Conservation (phyloP, 2,797 vertebrate genomes). For the Denticeps clupeoides region DNA sequence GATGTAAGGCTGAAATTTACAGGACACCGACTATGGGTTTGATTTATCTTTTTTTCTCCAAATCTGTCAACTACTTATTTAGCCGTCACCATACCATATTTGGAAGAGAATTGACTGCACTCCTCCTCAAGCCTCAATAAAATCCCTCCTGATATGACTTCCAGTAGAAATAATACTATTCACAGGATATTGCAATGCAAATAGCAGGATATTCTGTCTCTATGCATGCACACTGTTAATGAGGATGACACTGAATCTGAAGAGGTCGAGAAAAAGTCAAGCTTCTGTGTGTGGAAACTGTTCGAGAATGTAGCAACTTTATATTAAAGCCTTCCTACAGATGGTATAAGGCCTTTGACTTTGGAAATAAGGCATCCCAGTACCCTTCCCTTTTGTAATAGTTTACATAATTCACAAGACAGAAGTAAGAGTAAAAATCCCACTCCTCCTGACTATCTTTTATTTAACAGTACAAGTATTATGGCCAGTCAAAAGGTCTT, state of each 20-base stretch:
- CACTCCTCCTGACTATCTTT: slow-evolving; percentile 30
- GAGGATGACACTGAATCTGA: background rate
- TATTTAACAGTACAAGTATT: slow-evolving; percentile 62
- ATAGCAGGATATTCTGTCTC: background rate
- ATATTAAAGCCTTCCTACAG: slow-evolving; percentile 52
- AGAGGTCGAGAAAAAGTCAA: background rate
- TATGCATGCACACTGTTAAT: background rate
- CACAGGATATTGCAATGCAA: too few relatives aligned
- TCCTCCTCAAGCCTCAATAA: slow-evolving; percentile 30
- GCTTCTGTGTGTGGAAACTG: background rate
- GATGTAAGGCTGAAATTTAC: slow-evolving; percentile 55
- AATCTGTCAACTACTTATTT: slow-evolving; percentile 21
- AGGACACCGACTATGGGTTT: slow-evolving; percentile 28
- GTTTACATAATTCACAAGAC: slow-evolving; percentile 38
- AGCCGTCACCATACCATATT: slow-evolving; percentile 46
- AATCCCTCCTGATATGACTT: too few relatives aligned
- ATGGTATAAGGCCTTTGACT: slow-evolving; percentile 60
- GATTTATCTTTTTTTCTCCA: slow-evolving; percentile 36
- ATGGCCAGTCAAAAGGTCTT: slow-evolving; percentile 54
- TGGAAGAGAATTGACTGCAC: too few relatives aligned
- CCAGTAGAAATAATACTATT: too few relatives aligned
- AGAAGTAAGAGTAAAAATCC: slow-evolving; percentile 36
- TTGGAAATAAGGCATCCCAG: slow-evolving; percentile 64
- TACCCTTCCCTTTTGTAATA: slow-evolving; percentile 43
- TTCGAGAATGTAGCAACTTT: background rate